Evolutionary conservation across 1,140 invertebrate species (phyloP), one percentile per base, ranked within the genome.

Genomic region (Pentalonia nigronervosa): DNA sequence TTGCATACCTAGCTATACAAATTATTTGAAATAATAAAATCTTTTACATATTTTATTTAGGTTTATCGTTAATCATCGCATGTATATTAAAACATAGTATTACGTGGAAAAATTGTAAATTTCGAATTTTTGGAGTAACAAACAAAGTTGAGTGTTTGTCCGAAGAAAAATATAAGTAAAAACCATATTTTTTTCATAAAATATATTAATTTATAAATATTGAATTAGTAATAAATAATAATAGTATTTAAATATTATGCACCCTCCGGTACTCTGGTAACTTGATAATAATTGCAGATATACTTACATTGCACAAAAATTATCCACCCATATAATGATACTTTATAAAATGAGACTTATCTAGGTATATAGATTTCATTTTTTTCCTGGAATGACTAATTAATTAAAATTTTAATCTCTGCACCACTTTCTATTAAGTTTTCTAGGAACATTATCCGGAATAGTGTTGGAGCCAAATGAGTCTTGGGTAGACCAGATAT

Each of bases 121-220:
- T 94, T 56, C 93, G 93, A 86, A 94, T 94, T 53, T 94, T 93
- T 30, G 91, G 90, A 2, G 45, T 92, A 0, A 90, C 93, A 3
- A 95, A 94, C 95, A 93, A 95, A 50, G 25, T 86, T 34, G 53
- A 84, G 25, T 60, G 89, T 84, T 36, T 94, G n/a, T 36, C 25
- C 34, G 41, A 23, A 25, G 93, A 92, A 88, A 91, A 94, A 95
- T 83, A 50, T 30, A 94, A 89, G 94, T 90, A 93, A 91, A 17
- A 7, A 34, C 7, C 17, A 67, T 67, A n/a, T 0, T 30, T 60
- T 30, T 11, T 11, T 30, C 2, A 23, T 41, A 53, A 53, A 53
- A 23, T 53, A 4, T 60, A 30, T 60, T 60, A n/a, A 30, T 14
- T 67, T 30, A 67, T 11, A 67, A 60, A 30, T 30, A 60, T 30